Evolutionary conservation across 2,797 vertebrate genomes (phyloP).

Genomic region (Thamnophis elegans): DNA sequence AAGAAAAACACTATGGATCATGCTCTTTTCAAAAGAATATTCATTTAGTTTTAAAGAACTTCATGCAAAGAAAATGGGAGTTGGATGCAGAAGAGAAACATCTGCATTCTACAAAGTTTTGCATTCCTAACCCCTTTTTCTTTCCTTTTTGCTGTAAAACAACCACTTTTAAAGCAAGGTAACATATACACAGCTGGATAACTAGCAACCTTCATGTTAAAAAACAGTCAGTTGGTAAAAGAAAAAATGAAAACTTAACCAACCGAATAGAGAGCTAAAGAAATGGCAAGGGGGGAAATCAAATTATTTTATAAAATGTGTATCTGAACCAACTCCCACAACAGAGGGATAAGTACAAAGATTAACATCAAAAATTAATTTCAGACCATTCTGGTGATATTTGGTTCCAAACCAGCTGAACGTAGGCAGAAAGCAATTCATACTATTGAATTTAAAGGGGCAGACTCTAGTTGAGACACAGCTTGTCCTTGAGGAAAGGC

Average conservation of each 20-base stretch:
- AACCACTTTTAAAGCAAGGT: constrained; percentile 66
- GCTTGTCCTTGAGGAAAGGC: background rate
- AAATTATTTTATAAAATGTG: background rate
- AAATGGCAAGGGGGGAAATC: constrained; percentile 36
- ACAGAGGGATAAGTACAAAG: background rate
- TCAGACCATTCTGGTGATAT: background rate
- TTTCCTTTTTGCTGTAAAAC: constrained; percentile 66
- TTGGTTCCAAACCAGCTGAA: background rate
- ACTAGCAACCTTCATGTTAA: constrained; percentile 40
- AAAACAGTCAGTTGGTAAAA: constrained; percentile 23
- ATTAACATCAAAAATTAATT: constrained; percentile 15
- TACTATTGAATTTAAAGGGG: background rate
- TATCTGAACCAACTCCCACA: constrained; percentile 14
- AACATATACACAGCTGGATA: constrained; percentile 62
- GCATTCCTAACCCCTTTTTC: constrained; percentile 70
- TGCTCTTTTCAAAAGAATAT: constrained; percentile 61
- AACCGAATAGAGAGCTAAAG: constrained; percentile 38
- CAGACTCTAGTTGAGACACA: background rate
- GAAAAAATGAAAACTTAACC: constrained; percentile 13
- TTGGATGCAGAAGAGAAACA: constrained; percentile 73
- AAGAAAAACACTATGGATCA: constrained; percentile 56
- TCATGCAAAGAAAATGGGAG: constrained; percentile 68
- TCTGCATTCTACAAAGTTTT: constrained; percentile 72
- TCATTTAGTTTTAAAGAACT: constrained; percentile 71
- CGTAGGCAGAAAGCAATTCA: background rate